Evolutionary conservation across 1,140 invertebrate species (phyloP), one percentile per base, ranked within the genome.

Genomic region (Rhysida immarginata): DNA sequence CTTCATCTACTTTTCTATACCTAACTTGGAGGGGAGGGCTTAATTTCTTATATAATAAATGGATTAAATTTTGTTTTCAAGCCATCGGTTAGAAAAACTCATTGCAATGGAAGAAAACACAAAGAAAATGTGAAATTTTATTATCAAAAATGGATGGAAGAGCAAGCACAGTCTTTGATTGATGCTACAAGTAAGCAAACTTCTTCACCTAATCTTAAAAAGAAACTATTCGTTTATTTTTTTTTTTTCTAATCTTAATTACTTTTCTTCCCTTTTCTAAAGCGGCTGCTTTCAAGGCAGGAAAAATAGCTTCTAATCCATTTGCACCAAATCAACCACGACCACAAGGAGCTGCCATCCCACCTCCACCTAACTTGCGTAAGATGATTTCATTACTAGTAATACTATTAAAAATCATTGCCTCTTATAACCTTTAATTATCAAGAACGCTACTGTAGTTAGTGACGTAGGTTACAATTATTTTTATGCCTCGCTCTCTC

Each of bases 71-170:
- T n/a, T n/a, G n/a, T n/a, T n/a, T n/a, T n/a, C n/a, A n/a, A 79
- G 64, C 96, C 96, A 0, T 98, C 95, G 61, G 96, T 99, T 0
- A 74, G 96, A 54, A 99, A 99, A 76, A 99, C 96, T 1, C 96
- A 99, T 67, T 99, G 96, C 69, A 94, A 92, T 58, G 96, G 96
- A 3, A 76, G 96, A 60, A 99, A 99, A 72, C 96, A 99, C 72
- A 98, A 99, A 72, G 96, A 99, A 67, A 99, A 99, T 74, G 96
- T 99, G 0, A 92, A 96, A 69, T 92, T 96, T 71, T 99, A 94
- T 67, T 99, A 99, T 72, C 95, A 99, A 67, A 98, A 97, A 76
- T 99, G 96, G 96, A 94, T 99, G 87, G 96, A 98, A 71, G 93
- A 99, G 70, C 94, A 99, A 75, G 95, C 94, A 0, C 94, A 99